Conservation (phyloP, 2,113 vertebrate genomes). For the Amphiprion percula region DNA sequence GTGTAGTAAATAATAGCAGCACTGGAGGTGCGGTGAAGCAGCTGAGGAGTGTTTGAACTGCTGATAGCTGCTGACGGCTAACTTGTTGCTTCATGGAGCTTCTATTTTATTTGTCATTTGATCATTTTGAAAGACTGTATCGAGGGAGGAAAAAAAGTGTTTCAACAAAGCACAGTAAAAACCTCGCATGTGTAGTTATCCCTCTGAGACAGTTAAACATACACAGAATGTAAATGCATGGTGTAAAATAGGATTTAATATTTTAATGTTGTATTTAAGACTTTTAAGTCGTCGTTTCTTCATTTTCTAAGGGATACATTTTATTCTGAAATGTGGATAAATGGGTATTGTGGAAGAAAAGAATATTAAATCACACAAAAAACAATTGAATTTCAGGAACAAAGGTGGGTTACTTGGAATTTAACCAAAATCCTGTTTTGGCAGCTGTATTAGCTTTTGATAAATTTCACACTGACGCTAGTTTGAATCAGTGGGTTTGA, state of each 20-base stretch:
- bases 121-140: background rate
- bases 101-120: background rate
- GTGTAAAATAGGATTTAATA: background rate
- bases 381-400: background rate
- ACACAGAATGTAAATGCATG: background rate
- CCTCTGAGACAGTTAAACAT: background rate
- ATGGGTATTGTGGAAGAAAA: background rate
- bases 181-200: background rate
- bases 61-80: background rate
- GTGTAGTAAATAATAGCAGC: background rate
- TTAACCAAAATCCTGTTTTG: background rate
- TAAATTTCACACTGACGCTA: background rate
- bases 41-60: background rate
- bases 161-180: background rate
- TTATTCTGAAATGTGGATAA: background rate
- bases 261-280: background rate
- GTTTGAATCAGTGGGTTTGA: background rate
- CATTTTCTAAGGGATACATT: background rate
- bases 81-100: constrained; percentile 1
- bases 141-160: background rate
- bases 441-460: background rate
- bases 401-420: background rate
- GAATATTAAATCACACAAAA: background rate
- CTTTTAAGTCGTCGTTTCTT: too few relatives aligned
- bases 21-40: background rate